Evolutionary conservation across 1,140 invertebrate species (phyloP).

Genomic region (Tyrophagus putrescentiae): DNA sequence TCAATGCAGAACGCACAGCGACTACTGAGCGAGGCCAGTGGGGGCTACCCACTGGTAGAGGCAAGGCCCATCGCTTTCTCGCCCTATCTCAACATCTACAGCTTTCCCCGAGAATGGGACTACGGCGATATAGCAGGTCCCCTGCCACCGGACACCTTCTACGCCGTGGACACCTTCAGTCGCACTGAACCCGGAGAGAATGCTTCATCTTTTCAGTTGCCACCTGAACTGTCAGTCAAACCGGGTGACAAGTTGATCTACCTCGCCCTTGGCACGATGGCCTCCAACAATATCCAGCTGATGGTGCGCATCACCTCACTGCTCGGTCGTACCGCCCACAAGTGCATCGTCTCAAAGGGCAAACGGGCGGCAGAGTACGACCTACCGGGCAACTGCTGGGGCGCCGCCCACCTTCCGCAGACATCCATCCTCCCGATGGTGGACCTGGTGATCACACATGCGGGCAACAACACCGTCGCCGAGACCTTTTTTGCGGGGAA

Average conservation of each 20-base stretch:
- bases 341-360: conserved; percentile 22
- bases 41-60: background rate
- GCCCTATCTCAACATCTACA: background rate
- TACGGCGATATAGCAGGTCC: background rate
- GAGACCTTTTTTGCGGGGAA: conserved; percentile 14
- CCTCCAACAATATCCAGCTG: conserved; percentile 25
- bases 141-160: background rate
- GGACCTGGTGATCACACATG: conserved; percentile 30
- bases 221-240: background rate
- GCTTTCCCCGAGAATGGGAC: background rate
- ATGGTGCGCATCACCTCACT: background rate
- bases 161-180: background rate
- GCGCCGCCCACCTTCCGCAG: conserved; percentile 14
- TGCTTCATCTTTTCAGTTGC: background rate
- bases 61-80: background rate
- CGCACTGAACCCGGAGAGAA: no score
- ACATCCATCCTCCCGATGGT: conserved; percentile 10
- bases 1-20: background rate
- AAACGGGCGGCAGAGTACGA: background rate
- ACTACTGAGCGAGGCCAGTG: background rate
- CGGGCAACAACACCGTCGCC: conserved; percentile 25
- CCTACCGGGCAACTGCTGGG: conserved; percentile 17
- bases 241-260: conserved; percentile 21
- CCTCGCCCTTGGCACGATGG: conserved; percentile 1
- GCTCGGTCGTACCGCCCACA: background rate